Evolutionary conservation across 2,888 invertebrate species (phyloP).

Genomic region (Onthophagus sagittarius): DNA sequence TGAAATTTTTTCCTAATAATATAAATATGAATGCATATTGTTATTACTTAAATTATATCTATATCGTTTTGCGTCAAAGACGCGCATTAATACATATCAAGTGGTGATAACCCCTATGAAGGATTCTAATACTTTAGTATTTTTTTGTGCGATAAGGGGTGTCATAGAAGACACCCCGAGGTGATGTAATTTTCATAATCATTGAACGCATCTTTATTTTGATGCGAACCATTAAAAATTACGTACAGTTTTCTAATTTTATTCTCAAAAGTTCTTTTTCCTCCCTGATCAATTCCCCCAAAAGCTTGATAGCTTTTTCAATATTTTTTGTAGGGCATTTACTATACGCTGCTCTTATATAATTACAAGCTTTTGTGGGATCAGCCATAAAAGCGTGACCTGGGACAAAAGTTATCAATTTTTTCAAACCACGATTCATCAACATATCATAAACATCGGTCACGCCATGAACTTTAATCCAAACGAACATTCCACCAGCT

Average conservation of each 20-base stretch:
- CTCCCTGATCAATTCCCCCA: slow-evolving; percentile 59
- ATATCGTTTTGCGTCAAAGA: background rate
- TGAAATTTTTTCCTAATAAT: background rate
- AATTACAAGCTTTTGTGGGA: slow-evolving; percentile 58
- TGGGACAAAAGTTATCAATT: slow-evolving; percentile 68
- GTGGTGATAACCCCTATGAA: background rate
- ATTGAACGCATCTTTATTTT: background rate
- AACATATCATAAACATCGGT: slow-evolving; percentile 72
- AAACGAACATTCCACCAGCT: slow-evolving; percentile 73
- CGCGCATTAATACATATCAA: background rate
- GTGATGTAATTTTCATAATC: background rate
- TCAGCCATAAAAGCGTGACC: slow-evolving; percentile 71
- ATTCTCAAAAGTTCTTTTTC: slow-evolving; percentile 52
- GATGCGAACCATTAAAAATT: slow-evolving; percentile 16
- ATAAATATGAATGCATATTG: background rate
- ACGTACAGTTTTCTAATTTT: slow-evolving; percentile 44
- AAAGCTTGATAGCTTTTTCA: slow-evolving; percentile 56
- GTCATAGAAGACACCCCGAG: background rate
- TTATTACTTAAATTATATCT: background rate
- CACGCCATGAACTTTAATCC: slow-evolving; percentile 66
- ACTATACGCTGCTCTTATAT: slow-evolving; percentile 69
- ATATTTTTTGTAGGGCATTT: slow-evolving; percentile 63
- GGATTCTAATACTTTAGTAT: background rate
- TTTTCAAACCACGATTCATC: slow-evolving; percentile 61
- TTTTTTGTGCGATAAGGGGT: background rate